A percentile compares a stretch with the other conserved stretches of the same genome.
These are phyloP conservation scores for Trididemnum miniatum DNA, from an alignment of 23 tunicate species.

Conservation along the genomic window DNA sequence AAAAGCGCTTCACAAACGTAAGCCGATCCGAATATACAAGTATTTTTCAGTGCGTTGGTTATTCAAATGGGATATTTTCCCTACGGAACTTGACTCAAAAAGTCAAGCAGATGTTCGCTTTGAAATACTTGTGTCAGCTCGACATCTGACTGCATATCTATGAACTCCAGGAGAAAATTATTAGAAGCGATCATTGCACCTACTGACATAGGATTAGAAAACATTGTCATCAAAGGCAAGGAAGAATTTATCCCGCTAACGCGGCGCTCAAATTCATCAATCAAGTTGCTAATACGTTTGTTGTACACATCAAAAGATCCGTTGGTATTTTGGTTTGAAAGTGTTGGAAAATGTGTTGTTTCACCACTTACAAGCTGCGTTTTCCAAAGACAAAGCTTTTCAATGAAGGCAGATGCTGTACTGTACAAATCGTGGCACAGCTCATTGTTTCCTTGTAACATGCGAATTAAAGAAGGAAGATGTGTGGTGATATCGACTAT, in stretches of 20 bases:
- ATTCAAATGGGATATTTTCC: conserved; percentile 49
- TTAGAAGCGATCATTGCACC: conserved; percentile 44
- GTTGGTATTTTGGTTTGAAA: conserved; percentile 35
- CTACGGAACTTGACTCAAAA: conserved; percentile 65
- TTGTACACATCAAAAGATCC: conserved; percentile 37
- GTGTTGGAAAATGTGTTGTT: conserved; percentile 55
- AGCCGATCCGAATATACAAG: conserved; percentile 64
- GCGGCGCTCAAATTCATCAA: conserved; percentile 26
- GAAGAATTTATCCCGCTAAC: conserved; percentile 18
- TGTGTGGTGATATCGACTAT: conserved; percentile 59
- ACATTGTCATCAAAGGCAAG: conserved; percentile 48
- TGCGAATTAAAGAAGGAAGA: conserved; percentile 44
- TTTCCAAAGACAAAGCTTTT: conserved; percentile 56
- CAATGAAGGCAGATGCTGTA: conserved; percentile 59
- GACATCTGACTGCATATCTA: conserved; percentile 62
- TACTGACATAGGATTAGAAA: conserved; percentile 39
- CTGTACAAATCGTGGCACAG: conserved; percentile 54
- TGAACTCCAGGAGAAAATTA: conserved; percentile 59
- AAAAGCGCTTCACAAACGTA: conserved; percentile 67
- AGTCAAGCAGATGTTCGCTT: conserved; percentile 44
- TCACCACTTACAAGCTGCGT: conserved; percentile 69
- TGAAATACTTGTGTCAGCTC: conserved; percentile 53
- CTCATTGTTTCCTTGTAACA: conserved; percentile 53
- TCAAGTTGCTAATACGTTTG: conserved; percentile 39
- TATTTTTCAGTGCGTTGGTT: conserved; percentile 47